A percentile compares a stretch with the other conserved stretches of the same genome.
phyloP scores from a whole-genome alignment of 2,888 invertebrate species.

The Sphaerophoria rueppellii region DNA sequence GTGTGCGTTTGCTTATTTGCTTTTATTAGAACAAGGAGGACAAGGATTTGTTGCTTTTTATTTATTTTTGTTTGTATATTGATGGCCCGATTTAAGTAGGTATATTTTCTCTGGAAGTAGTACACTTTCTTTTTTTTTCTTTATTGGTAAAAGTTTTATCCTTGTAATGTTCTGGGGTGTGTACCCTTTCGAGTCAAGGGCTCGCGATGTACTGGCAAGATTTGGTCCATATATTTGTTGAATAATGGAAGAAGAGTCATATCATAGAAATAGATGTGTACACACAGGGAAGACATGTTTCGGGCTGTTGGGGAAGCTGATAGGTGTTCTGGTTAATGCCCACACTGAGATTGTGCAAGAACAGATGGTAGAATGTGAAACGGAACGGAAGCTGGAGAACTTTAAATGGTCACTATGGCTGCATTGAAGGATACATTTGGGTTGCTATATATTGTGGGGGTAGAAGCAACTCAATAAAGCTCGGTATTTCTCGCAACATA shows the following conservation, averaged over 20 bases:
- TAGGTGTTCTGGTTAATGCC: conserved; percentile 60
- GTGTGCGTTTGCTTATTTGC: conserved; percentile 11
- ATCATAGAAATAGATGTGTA: conserved; percentile 73
- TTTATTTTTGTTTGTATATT: conserved; percentile 38
- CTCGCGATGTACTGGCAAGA: conserved; percentile 82
- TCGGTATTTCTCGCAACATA: conserved; percentile 35
- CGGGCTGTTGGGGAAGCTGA: conserved; percentile 60
- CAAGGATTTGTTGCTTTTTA: conserved; percentile 72
- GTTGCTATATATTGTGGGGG: conserved; percentile 51
- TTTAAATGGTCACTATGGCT: conserved; percentile 65
- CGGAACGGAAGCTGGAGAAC: conserved; percentile 72
- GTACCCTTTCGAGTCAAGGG: conserved; percentile 82
- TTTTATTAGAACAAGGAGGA: conserved; percentile 53
- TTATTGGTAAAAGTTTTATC: conserved; percentile 40
- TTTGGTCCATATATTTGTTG: conserved; percentile 75
- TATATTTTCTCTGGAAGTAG: conserved; percentile 54
- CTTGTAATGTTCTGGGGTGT: conserved; percentile 74
- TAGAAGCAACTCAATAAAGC: conserved; percentile 55
- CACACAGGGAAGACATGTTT: conserved; percentile 62
- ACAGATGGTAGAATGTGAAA: conserved; percentile 64
- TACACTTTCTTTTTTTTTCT: conserved; percentile 56
- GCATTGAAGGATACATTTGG: conserved; percentile 66
- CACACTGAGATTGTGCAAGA: conserved; percentile 72
- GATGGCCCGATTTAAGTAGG: conserved; percentile 60
- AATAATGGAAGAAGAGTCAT: conserved; percentile 76